A percentile compares a stretch with the other conserved stretches of the same genome.
Conservation (phyloP, 2,888 invertebrate species). For the Pandemis cinnamomeana region DNA sequence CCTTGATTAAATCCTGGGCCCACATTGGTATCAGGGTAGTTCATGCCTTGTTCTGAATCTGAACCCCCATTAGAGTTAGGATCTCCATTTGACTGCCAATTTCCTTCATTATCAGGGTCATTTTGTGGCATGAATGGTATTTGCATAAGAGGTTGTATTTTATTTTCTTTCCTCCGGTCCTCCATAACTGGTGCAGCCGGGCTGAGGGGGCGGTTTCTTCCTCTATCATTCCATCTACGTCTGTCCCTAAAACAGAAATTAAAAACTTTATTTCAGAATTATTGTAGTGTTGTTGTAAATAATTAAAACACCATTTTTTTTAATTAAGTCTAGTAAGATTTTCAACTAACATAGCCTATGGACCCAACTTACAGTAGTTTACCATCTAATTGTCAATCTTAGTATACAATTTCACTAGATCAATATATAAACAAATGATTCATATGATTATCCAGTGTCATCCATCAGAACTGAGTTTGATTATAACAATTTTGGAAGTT, state of each 20-base stretch:
- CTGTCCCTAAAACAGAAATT: slow-evolving; percentile 60
- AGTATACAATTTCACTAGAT: no score
- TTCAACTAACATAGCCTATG: no score
- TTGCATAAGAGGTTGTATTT: slow-evolving; percentile 73
- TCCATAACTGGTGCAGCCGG: slow-evolving; percentile 64
- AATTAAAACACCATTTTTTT: not conserved
- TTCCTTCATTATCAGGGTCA: slow-evolving; percentile 57
- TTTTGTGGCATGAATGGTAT: slow-evolving; percentile 66
- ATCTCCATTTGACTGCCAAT: slow-evolving; percentile 58
- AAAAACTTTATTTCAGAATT: not conserved
- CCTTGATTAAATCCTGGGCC: slow-evolving; percentile 50
- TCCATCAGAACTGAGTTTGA: no score
- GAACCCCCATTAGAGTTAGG: slow-evolving; percentile 56
- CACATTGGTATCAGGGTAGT: slow-evolving; percentile 37
- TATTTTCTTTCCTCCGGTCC: slow-evolving; percentile 63
- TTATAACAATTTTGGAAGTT: no score
- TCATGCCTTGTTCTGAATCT: slow-evolving; percentile 52
- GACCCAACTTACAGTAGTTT: no score
- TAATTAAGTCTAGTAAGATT: no score
- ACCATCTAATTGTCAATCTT: not conserved
- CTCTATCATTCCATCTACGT: slow-evolving; percentile 70
- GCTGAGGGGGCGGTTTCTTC: slow-evolving; percentile 62
- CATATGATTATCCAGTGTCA: no score
- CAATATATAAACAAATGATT: no score
- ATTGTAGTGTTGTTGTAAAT: not conserved